Evolutionary conservation across 2,888 invertebrate species (phyloP).

Genomic region (Notodonta ziczac): DNA sequence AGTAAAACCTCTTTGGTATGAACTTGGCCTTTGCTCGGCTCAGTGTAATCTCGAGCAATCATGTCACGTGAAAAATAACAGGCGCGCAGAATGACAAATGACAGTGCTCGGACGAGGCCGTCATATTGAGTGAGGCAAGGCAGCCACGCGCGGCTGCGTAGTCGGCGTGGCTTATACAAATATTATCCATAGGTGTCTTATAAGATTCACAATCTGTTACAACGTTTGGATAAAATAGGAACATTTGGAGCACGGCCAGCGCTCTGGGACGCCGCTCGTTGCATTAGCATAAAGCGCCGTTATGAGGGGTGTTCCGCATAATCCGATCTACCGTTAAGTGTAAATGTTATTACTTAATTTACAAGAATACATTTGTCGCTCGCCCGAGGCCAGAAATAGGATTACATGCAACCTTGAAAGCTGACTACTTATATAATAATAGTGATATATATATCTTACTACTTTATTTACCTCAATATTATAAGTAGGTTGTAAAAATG

Average conservation of each 20-base stretch:
- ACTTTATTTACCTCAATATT: too few relatives aligned
- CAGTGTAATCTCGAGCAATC: too few relatives aligned
- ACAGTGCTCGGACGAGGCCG: too few relatives aligned
- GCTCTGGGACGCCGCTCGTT: constrained; percentile 13
- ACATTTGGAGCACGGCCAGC: constrained; percentile 29
- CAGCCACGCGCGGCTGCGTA: too few relatives aligned
- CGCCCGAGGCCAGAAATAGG: background rate
- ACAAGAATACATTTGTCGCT: constrained; percentile 1
- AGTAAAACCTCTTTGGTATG: too few relatives aligned
- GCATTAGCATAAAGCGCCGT: constrained; percentile 27
- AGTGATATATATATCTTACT: too few relatives aligned
- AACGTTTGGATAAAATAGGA: background rate
- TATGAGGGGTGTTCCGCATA: constrained; percentile 15
- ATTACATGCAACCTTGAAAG: background rate
- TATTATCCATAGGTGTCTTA: too few relatives aligned
- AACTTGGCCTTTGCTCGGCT: too few relatives aligned
- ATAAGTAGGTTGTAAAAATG: too few relatives aligned
- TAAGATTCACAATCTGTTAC: constrained; percentile 9
- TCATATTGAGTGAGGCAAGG: too few relatives aligned
- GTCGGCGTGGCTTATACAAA: too few relatives aligned
- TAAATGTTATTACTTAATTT: constrained; percentile 14
- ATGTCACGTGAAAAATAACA: too few relatives aligned
- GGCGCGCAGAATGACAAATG: background rate
- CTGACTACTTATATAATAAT: background rate
- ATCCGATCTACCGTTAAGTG: constrained; percentile 23